Evolutionary conservation across 2,797 vertebrate species (phyloP), one percentile per base, ranked within the genome.

Genomic region (Lepidocolaptes lacrymiger): DNA sequence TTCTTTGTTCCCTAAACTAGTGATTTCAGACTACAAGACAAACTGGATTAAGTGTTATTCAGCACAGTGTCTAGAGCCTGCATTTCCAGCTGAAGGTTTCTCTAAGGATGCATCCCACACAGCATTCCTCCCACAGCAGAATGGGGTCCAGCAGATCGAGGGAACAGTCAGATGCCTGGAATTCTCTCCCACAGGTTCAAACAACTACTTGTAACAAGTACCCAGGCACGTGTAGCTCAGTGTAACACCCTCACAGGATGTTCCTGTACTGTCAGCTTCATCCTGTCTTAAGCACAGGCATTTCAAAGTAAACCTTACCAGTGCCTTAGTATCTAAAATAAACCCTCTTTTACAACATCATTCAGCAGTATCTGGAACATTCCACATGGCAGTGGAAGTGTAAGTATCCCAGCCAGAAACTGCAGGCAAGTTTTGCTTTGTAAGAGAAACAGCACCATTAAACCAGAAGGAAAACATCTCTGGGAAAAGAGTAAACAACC

Each of bases 391-490:
- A 74, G 55, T 63, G 55, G 34, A 92, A 89, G 49, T 17, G 10
- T 6, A 81, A 91, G 73, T 69, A 79, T 32, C 89, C 74, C 92
- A 87, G 67, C 43, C 4, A 78, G 59, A 66, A 93, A 90, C 69
- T 56, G 76, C 77, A 87, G 83, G 44, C 44, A 85, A 85, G 94
- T 86, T 96, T 95, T 97, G 77, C 59, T 94, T 95, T 85, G 63
- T 73, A 93, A 95, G 88, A 91, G 95, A 94, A 95, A 95, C 92
- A 95, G 7, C 55, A 71, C 41, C 72, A 94, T 95, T 96, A 95
- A 92, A 88, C 2, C 4, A 83, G 51, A 95, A 89, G 30, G 61
- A 92, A 95, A 94, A 95, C 49, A 91, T 91, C 92, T 87, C 93
- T 94, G 94, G 90, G 93, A 96, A 91, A 96, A 92, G 80, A 87